Percentiles rank a stretch among this genome's conserved stretches.
Evolutionary conservation across 1,140 invertebrate genomes (phyloP).

Genomic region (Drosophila orena): DNA sequence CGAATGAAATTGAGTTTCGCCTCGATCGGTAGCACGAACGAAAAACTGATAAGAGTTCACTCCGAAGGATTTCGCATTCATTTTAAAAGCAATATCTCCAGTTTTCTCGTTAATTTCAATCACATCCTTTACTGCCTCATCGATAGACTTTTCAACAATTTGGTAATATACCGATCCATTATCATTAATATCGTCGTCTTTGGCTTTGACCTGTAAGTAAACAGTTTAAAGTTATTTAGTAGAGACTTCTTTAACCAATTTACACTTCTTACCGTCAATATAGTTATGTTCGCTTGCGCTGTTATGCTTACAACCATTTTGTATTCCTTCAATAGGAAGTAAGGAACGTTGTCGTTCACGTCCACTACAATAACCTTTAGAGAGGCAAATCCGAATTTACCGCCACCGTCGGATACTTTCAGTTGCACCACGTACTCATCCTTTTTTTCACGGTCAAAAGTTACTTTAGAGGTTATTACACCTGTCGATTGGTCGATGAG

Average conservation of each 20-base stretch:
- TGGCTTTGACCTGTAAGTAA: constrained; percentile 86
- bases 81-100: constrained; percentile 86
- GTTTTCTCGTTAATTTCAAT: constrained; percentile 89
- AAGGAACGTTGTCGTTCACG: constrained; percentile 94
- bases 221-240: too few species aligned
- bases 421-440: constrained; percentile 92
- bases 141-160: constrained; percentile 88
- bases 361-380: constrained; percentile 92
- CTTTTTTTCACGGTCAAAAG: constrained; percentile 92
- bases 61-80: constrained; percentile 20
- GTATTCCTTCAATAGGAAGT: constrained; percentile 92
- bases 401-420: constrained; percentile 94
- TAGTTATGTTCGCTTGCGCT: constrained; percentile 87
- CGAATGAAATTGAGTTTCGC: constrained; percentile 88
- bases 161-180: constrained; percentile 90
- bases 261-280: constrained; percentile 87
- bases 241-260: too few species aligned
- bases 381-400: constrained; percentile 91
- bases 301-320: constrained; percentile 90
- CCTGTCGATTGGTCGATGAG: constrained; percentile 91
- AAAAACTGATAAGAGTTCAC: constrained; percentile 90
- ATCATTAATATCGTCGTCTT: constrained; percentile 89
- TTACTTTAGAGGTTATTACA: constrained; percentile 90
- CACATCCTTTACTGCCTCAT: constrained; percentile 87
- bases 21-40: constrained; percentile 93